phyloP scores from a whole-genome alignment of 53 echinoderm and acorn worm species.

The Echinarachnius parma region DNA sequence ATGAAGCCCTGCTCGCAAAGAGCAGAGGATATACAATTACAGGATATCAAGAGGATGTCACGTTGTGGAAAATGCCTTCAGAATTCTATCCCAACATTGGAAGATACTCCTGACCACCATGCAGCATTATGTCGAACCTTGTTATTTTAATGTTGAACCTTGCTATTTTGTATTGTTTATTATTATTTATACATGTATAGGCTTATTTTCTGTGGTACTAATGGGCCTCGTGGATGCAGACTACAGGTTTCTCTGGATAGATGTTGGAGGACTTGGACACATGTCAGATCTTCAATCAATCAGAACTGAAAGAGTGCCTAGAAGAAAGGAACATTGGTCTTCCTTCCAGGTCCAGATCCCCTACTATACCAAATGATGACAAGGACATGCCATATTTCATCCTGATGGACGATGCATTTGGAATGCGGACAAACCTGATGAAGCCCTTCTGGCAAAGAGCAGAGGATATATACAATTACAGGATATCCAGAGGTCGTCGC shows the following conservation, averaged over 20 bases:
- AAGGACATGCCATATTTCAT: conserved; percentile 31
- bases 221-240: conserved; percentile 54
- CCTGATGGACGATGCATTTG: conserved; percentile 55
- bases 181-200: no score
- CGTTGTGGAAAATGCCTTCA: no score
- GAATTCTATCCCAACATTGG: no score
- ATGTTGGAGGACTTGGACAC: no score
- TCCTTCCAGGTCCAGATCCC: conserved; percentile 28
- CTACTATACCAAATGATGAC: conserved; percentile 33
- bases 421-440: conserved; percentile 32
- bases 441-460: conserved; percentile 50
- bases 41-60: no score
- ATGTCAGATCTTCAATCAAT: conserved; percentile 37
- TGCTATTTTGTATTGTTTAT: no score
- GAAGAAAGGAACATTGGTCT: conserved; percentile 37
- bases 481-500: conserved; percentile 17
- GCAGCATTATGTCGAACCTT: no score
- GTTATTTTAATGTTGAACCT: no score
- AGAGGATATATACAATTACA: conserved; percentile 38
- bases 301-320: conserved; percentile 9
- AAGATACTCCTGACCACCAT: no score
- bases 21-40: conserved; percentile 38
- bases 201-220: conserved; percentile 38
- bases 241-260: conserved; percentile 45
- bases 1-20: conserved; percentile 55